Evolutionary conservation across 2,113 vertebrate genomes (phyloP), one percentile per base, ranked within the genome.

Genomic region (Macrotis lagotis): DNA sequence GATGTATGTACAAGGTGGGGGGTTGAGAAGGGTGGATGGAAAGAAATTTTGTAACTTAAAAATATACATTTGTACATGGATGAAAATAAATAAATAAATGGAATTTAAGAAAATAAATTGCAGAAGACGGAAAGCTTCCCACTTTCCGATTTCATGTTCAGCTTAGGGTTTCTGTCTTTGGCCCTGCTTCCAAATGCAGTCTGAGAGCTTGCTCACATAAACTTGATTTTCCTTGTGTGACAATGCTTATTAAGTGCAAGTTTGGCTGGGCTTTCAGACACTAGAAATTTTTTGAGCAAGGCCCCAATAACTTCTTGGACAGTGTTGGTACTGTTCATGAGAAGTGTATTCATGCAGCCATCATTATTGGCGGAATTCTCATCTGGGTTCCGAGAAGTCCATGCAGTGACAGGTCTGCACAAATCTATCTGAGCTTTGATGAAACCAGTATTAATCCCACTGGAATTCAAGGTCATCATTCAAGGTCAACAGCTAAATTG

Each of bases 341-440:
- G 99, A 26, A 99, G 99, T 0, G 99, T 99, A 97, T 99, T 99
- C 97, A 97, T 95, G 3, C 98, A 98, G 97, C 98, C 99, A 0
- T n/a, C n/a, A n/a, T 97, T 96, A 22, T 91, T 96, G 96, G 97
- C 2, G 8, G 93, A 11, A 1, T 94, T 96, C 0, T 95, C 98
- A 0, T 98, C 97, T 44, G 97, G 97, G 94, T 89, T 96, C 94
- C 93, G 88, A 50, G 98, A 95, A 22, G 97, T 96, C 90, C 98
- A 98, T 93, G 99, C 98, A 37, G 99, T 99, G 98, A 99, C 99
- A 0, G 99, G 99, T 97, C 98, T 98, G 98, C 98, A 98, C 92
- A 99, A 98, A 92, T 99, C 99, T 99, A 99, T 97, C 98, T 99
- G 99, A 51, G 99, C 99, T 96, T 99, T 99, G 97, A 99, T 99